Base-by-base conservation (phyloP, 1,140 invertebrate genomes). In the Drosophila nikananu region DNA sequence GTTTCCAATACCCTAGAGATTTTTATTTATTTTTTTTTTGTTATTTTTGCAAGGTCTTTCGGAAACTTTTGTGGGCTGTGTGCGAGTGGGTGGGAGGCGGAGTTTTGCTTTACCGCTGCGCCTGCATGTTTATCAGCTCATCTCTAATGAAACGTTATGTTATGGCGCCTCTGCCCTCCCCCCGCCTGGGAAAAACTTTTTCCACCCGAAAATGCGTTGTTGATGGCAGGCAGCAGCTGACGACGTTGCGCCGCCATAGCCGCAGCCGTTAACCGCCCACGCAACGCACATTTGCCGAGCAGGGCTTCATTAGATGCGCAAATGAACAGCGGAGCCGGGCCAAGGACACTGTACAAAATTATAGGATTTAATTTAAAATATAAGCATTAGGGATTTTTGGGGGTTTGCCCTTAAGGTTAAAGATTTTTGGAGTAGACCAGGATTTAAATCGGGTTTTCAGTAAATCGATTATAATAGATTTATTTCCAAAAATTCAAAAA, bases 121-220 rank as follows among this genome's bases (percentile, higher is more conserved):
- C 32, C 54, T 86, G 83, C 83, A 77, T 80, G 80, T 86, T 87
- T 83, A 83, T 86, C 83, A 80, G 77, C 80, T 86, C 84, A 86
- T 83, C 77, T 86, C 83, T 86, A 86, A 86, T 86, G 83, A 80
- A 86, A 87, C 80, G 83, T 87, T 87, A 83, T 83, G 84, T 83
- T 87, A 80, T 82, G 54, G 73, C 61, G 37, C 51, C 30, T 32
- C 27, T 5, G 27, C 23, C 5, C 27, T 5, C 19, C 23, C 5
- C 41, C 19, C 39, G 3, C 19, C 21, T 2, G 74, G 72, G 30
- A 65, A 86, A 86, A 77, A 86, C 59, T 86, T 86, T 86, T 86
- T 67, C 73, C 65, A 51, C 62, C 80, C 32, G 54, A 44, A 81
- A 64, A 68, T 68, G 49, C 58, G 58, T 49, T 64, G 65, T 60